Conservation (phyloP, 2,797 vertebrate species). For the Hypotaenidia okinawae region DNA sequence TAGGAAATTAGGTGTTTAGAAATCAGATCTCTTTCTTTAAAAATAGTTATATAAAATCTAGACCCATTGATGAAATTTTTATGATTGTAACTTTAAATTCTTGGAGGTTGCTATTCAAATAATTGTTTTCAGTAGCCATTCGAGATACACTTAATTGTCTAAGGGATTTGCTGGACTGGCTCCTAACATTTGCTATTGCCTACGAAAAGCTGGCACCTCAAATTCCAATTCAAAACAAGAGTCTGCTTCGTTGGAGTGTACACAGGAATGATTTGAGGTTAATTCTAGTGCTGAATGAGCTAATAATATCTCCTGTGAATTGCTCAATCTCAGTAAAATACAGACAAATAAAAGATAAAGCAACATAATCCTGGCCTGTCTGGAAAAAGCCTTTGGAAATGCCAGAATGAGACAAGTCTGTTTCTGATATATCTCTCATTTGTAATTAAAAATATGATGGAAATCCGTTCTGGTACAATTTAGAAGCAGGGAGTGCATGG, state of each 20-base stretch:
- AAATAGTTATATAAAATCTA: neutral
- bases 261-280: neutral
- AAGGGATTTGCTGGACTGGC: neutral
- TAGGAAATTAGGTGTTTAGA: neutral
- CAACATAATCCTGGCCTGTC: neutral
- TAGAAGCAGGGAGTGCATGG: constrained; percentile 15
- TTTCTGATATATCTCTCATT: constrained; percentile 25
- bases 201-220: neutral
- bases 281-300: neutral
- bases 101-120: neutral
- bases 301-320: neutral
- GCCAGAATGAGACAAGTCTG: neutral
- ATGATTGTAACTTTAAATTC: neutral
- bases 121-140: neutral
- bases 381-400: constrained; percentile 30
- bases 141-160: neutral
- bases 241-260: neutral
- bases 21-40: neutral
- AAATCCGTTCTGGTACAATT: constrained; percentile 35
- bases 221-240: constrained; percentile 34
- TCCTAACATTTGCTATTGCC: neutral
- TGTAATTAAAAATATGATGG: constrained; percentile 57
- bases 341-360: neutral
- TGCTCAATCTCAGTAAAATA: neutral
- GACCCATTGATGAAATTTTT: neutral